These are phyloP conservation scores for Myotis findleyi DNA, from an alignment of 2,797 vertebrate species.

Conservation along the genomic window DNA sequence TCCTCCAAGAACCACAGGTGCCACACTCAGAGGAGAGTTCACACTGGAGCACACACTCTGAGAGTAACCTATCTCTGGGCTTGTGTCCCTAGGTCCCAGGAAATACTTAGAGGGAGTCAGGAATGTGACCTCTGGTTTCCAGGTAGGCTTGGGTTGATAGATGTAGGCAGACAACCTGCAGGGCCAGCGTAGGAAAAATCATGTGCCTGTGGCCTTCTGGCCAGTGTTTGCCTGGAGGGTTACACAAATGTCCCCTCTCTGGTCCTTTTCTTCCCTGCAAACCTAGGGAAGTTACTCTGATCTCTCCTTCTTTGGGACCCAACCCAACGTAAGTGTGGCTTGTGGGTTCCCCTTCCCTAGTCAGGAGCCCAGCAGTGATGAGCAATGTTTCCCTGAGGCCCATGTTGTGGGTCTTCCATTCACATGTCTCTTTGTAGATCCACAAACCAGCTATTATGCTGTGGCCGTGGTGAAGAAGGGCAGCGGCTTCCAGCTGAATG, in stretches of 20 bases:
- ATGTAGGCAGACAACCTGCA: not conserved
- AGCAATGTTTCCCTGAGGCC: not conserved
- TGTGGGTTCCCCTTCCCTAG: not conserved
- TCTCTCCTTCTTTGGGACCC: not conserved
- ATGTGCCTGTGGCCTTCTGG: not conserved
- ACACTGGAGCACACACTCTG: not conserved
- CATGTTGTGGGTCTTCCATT: not conserved
- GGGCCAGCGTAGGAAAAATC: not conserved
- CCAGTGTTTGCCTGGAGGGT: not conserved
- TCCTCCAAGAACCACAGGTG: not conserved
- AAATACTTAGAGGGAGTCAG: not conserved
- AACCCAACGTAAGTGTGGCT: not conserved
- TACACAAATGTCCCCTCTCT: not conserved
- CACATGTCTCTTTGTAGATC: slow-evolving; percentile 81
- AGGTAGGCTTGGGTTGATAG: not conserved
- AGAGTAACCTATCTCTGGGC: not conserved
- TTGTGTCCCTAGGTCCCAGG: not conserved
- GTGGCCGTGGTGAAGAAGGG: slow-evolving; percentile 93
- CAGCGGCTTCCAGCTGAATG: slow-evolving; percentile 79
- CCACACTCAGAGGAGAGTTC: not conserved
- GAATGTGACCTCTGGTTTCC: not conserved
- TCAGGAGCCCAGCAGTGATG: not conserved
- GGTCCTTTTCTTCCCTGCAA: not conserved
- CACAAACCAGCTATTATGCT: slow-evolving; percentile 89
- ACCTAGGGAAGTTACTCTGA: not conserved